phyloP scores from a whole-genome alignment of 2,888 invertebrate species.

The Oscheius sp. region DNA sequence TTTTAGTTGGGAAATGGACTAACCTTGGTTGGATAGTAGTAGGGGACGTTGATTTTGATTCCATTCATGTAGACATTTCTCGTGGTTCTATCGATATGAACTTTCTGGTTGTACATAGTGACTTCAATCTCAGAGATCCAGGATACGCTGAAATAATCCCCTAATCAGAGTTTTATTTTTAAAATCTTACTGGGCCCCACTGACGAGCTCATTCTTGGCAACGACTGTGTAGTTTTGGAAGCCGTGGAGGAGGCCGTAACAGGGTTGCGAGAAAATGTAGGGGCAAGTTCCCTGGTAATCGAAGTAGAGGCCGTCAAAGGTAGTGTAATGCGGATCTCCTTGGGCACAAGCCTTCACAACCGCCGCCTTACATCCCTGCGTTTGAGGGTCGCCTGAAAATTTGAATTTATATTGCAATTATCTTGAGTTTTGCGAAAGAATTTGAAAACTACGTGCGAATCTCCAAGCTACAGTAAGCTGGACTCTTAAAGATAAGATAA shows the following conservation, averaged over 20 bases:
- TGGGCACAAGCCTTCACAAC: slow-evolving; percentile 45
- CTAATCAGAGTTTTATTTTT: too few species aligned
- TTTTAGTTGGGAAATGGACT: too few species aligned
- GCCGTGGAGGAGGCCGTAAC: slow-evolving; percentile 34
- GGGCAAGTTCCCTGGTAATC: slow-evolving; percentile 66
- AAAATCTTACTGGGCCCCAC: slow-evolving; percentile 34
- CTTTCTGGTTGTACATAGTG: slow-evolving; percentile 48
- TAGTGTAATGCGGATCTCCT: slow-evolving; percentile 70
- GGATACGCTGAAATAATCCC: slow-evolving; percentile 54
- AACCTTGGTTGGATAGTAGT: slow-evolving; percentile 52
- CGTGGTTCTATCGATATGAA: slow-evolving; percentile 49
- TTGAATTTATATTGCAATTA: too few species aligned
- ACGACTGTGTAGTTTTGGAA: slow-evolving; percentile 49
- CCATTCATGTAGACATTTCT: slow-evolving; percentile 47
- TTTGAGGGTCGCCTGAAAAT: slow-evolving; percentile 34
- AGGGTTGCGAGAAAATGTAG: slow-evolving; percentile 64
- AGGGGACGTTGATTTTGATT: slow-evolving; percentile 50
- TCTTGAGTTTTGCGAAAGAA: slow-evolving; percentile 10
- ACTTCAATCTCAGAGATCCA: slow-evolving; percentile 51
- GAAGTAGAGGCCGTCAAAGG: slow-evolving; percentile 67
- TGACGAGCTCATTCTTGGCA: slow-evolving; percentile 51
- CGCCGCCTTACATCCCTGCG: slow-evolving; percentile 24
- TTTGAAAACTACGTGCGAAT: too few species aligned
- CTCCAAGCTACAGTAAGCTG: neutral
- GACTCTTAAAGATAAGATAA: neutral